These are phyloP conservation scores for Celastrina argiolus DNA, from an alignment of 2,888 invertebrate genomes.

Conservation along the genomic window DNA sequence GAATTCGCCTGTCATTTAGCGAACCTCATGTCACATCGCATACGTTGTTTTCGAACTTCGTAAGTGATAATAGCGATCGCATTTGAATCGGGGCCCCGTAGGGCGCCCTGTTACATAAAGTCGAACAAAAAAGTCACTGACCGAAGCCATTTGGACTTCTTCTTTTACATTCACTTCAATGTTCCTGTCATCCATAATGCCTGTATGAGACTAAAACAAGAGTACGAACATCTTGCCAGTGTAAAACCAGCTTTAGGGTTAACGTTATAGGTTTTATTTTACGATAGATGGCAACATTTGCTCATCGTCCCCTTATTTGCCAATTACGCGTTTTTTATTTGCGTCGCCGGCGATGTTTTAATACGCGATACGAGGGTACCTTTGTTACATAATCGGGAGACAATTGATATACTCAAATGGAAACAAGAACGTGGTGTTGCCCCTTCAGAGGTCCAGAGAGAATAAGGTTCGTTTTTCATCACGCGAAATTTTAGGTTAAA, in stretches of 20 bases:
- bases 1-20: no score
- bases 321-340: conserved; percentile 54
- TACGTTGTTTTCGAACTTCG: no score
- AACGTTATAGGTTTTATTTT: neutral
- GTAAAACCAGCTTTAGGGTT: neutral
- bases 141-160: conserved; percentile 26
- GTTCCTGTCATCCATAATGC: conserved; percentile 35
- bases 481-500: no score
- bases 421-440: neutral
- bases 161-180: conserved; percentile 24
- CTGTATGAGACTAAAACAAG: conserved; percentile 38
- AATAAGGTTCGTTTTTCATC: neutral
- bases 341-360: conserved; percentile 43
- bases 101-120: neutral
- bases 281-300: neutral
- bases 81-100: no score
- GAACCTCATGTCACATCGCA: no score
- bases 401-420: neutral
- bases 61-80: no score
- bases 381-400: conserved; percentile 10
- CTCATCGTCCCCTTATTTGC: conserved; percentile 52
- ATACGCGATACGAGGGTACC: conserved; percentile 35
- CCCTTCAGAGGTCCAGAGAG: neutral
- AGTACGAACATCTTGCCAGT: conserved; percentile 28
- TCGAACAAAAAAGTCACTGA: conserved; percentile 5